Evolutionary conservation across 2,113 vertebrate species (phyloP).

Genomic region (Tetrax tetrax): DNA sequence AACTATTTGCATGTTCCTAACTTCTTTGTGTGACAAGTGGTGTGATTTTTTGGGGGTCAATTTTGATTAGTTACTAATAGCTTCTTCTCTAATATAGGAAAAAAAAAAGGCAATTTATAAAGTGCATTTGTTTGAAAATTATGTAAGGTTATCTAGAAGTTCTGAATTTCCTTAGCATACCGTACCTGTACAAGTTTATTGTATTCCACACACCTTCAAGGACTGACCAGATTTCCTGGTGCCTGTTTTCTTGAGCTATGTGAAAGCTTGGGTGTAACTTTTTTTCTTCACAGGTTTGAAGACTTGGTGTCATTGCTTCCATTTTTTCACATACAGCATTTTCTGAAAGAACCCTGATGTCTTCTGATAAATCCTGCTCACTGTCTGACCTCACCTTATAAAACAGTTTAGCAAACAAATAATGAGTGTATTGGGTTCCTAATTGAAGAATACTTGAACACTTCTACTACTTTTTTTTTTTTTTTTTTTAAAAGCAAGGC

Average conservation of each 20-base stretch:
- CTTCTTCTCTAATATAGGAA: not conserved
- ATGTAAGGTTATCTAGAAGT: not conserved
- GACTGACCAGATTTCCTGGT: conserved; percentile 86
- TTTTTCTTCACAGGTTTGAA: conserved; percentile 66
- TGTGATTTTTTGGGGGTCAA: not conserved
- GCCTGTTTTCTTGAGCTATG: conserved; percentile 59
- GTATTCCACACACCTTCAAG: conserved; percentile 89
- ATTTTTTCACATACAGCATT: conserved; percentile 59
- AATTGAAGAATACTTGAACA: not conserved
- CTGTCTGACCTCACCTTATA: conserved; percentile 67
- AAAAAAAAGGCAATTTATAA: not conserved
- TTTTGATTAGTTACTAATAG: not conserved
- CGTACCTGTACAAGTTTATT: conserved; percentile 83
- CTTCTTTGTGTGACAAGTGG: not conserved
- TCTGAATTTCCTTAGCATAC: not conserved
- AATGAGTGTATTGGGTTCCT: conserved; percentile 14
- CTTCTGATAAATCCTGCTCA: conserved; percentile 63
- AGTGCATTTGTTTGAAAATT: not conserved
- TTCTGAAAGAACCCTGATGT: conserved; percentile 63
- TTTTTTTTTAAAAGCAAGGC: not conserved
- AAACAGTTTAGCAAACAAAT: conserved; percentile 61
- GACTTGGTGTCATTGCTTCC: conserved; percentile 46
- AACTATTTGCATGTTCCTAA: not conserved
- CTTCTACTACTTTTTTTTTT: not conserved
- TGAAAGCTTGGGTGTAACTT: conserved; percentile 63